These are phyloP conservation scores for Hirundo rustica DNA, from an alignment of 2,797 vertebrate species.

Conservation along the genomic window DNA sequence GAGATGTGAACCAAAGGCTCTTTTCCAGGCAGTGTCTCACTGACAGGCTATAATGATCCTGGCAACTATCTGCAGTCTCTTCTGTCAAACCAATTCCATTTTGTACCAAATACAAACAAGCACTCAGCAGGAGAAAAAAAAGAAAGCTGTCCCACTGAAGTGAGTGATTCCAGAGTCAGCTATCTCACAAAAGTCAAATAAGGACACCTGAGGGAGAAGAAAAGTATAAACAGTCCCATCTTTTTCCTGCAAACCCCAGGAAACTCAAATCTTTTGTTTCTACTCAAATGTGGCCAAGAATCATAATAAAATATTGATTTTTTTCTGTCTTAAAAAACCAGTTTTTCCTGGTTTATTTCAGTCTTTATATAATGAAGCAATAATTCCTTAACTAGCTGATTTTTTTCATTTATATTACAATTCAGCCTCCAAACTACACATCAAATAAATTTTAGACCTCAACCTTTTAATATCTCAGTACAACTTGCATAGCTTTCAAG, in stretches of 20 bases:
- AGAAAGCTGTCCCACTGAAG: background rate
- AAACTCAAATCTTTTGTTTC: background rate
- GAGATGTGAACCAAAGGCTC: background rate
- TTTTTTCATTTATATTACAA: background rate
- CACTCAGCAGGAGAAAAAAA: background rate
- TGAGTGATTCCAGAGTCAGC: background rate
- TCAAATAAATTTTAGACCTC: background rate
- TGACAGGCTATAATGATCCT: background rate
- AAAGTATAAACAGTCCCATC: background rate
- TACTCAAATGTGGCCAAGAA: background rate
- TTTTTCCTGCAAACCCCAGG: background rate
- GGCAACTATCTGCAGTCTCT: background rate
- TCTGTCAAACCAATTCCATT: background rate
- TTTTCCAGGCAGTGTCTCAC: no score
- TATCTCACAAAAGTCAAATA: background rate
- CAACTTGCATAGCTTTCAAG: background rate
- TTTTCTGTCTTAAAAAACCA: background rate
- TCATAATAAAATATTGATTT: background rate
- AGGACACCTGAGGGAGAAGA: background rate
- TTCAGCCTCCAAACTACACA: background rate
- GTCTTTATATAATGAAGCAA: background rate
- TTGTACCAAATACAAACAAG: background rate
- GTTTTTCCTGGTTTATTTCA: background rate
- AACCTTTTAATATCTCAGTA: background rate
- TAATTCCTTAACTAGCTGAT: background rate